These are phyloP conservation scores for Aphaenogaster floridana DNA, from an alignment of 1,140 invertebrate genomes.

Conservation along the genomic window DNA sequence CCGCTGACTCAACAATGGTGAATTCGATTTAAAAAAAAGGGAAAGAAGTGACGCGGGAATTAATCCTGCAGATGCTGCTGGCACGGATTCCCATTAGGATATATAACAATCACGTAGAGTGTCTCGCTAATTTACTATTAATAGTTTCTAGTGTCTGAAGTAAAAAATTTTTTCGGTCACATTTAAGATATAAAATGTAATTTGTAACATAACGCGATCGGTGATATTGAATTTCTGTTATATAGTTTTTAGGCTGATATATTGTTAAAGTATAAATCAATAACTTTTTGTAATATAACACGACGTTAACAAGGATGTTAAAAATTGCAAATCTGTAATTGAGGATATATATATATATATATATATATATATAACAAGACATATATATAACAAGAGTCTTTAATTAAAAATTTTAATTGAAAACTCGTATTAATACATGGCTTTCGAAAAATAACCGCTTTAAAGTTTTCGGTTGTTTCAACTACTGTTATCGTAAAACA, in stretches of 20 bases:
- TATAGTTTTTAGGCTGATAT: neutral
- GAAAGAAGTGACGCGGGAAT: conserved; percentile 19
- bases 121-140: neutral
- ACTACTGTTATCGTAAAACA: neutral
- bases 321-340: conserved; percentile 5
- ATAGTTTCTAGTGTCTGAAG: neutral
- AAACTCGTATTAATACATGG: neutral
- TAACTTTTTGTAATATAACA: conserved; percentile 7
- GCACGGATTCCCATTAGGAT: neutral
- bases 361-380: neutral
- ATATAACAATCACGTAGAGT: neutral
- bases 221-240: neutral
- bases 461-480: neutral
- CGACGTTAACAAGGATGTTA: neutral
- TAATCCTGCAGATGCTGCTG: conserved; percentile 21
- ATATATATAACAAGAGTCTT: neutral
- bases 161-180: neutral
- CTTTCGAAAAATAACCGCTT: conserved; percentile 7
- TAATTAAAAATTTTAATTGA: conserved; percentile 19
- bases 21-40: conserved; percentile 22
- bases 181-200: conserved; percentile 8
- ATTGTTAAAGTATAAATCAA: conserved; percentile 8
- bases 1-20: conserved; percentile 42
- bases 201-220: neutral
- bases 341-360: neutral